These are phyloP conservation scores for Tenebrosternarchus preto DNA, from an alignment of 2,113 vertebrate species.

Conservation along the genomic window DNA sequence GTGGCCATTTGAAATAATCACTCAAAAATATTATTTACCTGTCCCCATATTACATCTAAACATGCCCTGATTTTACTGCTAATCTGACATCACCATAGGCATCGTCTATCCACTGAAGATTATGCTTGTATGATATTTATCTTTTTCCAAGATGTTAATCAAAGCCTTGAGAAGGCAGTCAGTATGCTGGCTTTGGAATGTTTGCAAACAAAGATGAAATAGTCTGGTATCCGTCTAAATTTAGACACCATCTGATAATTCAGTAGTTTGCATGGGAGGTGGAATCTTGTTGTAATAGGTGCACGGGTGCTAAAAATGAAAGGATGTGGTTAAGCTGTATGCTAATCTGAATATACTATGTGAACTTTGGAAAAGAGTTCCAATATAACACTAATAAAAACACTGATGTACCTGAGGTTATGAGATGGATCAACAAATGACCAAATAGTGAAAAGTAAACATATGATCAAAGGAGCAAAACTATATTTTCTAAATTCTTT, in stretches of 20 bases:
- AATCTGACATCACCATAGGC: conserved; percentile 27
- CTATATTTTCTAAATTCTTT: background rate
- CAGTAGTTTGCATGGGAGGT: conserved; percentile 11
- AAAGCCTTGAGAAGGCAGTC: conserved; percentile 5
- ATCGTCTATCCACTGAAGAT: conserved; percentile 28
- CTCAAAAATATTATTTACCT: conserved; percentile 1
- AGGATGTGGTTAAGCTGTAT: background rate
- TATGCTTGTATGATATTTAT: conserved; percentile 50
- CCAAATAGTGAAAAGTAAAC: background rate
- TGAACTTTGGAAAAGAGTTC: background rate
- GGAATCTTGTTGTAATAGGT: conserved; percentile 26
- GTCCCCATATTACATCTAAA: conserved; percentile 18
- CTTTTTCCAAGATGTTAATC: conserved; percentile 38
- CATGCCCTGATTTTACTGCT: conserved; percentile 15
- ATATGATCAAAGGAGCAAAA: background rate
- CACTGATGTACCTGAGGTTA: background rate
- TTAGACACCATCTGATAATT: conserved; percentile 49
- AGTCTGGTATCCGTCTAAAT: conserved; percentile 40
- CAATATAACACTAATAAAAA: background rate
- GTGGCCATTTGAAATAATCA: background rate
- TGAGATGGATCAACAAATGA: background rate
- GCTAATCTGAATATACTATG: background rate
- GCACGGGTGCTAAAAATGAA: conserved; percentile 5
- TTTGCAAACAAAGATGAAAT: conserved; percentile 40
- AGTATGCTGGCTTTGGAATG: conserved; percentile 19